Base-by-base conservation (phyloP, 2,113 vertebrate genomes). In the Mixornis gularis region DNA sequence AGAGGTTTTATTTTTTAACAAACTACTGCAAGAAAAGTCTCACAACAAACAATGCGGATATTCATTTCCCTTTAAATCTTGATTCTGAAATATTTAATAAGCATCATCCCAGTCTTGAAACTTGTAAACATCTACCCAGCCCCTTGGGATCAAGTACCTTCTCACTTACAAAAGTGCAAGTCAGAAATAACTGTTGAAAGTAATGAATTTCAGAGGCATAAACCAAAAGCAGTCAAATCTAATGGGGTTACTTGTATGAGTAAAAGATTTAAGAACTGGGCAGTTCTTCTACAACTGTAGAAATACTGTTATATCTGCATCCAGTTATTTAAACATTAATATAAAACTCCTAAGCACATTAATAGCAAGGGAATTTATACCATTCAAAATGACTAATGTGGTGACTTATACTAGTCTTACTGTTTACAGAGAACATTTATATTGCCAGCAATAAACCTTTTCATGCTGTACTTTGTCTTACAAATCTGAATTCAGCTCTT, bases 351-450 rank as follows among this genome's bases (percentile, higher is more conserved):
- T 38, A 92, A 89, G 80, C 65, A 56, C 21, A 70, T 55, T 62
- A 86, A 92, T 58, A 94, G 79, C 60, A 94, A 92, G 40, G 60
- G 41, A 95, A 85, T 76, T 73, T 73, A 79, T 18, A 78, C 65
- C 27, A 66, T 63, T 94, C 58, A 58, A 64, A 56, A 56, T 72
- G 3, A 93, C 40, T 86, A 64, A 95, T 53, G 51, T 51, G 74
- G 73, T 71, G 82, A 74, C 34, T 60, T 92, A 95, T 26, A 70
- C 60, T 60, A 92, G 56, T 55, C 59, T 78, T 21, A 55, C 62
- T 85, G 38, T 90, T 96, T 90, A 82, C 89, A 92, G 41, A 7
- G 84, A 92, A 83, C 74, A 95, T n/a, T 78, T 86, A 94, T 51
- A 93, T 41, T 77, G 65, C 65, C 29, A 79, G 81, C 55, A 87